Evolutionary conservation across 1,140 invertebrate genomes (phyloP).

Genomic region (Heliconius nattereri): DNA sequence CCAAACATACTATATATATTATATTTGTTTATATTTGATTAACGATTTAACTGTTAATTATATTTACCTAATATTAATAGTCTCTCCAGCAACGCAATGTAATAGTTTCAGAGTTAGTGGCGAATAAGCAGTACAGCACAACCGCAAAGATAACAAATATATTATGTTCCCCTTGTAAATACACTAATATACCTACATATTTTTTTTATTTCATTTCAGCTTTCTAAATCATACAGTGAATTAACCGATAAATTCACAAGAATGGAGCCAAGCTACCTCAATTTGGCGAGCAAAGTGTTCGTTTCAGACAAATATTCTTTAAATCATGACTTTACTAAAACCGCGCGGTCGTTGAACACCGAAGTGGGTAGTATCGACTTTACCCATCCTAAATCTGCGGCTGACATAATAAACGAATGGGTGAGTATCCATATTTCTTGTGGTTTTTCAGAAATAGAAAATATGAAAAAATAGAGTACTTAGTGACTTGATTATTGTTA

Average conservation of each 20-base stretch:
- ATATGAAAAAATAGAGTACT: too few species aligned
- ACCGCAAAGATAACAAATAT: conserved; percentile 38
- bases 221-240: conserved; percentile 34
- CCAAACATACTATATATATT: too few species aligned
- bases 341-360: conserved; percentile 35
- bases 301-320: conserved; percentile 38
- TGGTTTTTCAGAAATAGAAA: too few species aligned
- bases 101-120: too few species aligned
- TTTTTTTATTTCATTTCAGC: conserved; percentile 33
- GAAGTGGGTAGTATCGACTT: conserved; percentile 48
- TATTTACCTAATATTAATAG: too few species aligned
- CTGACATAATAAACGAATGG: conserved; percentile 50
- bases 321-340: conserved; percentile 33
- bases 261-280: conserved; percentile 44
- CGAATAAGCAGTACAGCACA: conserved; percentile 21
- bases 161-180: conserved; percentile 44
- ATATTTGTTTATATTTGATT: too few species aligned
- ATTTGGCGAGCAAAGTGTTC: conserved; percentile 49
- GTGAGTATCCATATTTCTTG: conserved; percentile 29
- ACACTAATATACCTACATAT: conserved; percentile 14
- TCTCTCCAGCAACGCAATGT: too few species aligned
- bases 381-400: conserved; percentile 23
- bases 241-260: background rate
- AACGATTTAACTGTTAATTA: too few species aligned
- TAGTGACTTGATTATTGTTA: too few species aligned